Conservation (phyloP, 2,797 vertebrate genomes). For the Bovichtus variegatus region DNA sequence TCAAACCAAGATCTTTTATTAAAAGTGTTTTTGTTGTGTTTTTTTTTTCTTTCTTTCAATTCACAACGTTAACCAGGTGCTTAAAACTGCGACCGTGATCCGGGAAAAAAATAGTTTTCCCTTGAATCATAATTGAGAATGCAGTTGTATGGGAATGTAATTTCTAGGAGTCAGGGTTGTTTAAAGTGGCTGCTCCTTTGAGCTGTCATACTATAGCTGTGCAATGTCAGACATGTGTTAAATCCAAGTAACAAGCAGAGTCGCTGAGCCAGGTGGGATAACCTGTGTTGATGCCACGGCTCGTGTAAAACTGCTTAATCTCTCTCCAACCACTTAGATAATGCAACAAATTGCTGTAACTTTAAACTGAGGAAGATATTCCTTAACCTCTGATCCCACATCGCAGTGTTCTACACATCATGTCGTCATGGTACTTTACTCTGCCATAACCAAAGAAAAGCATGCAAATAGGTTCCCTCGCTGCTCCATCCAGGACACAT, state of each 20-base stretch:
- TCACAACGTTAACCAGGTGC: too few species aligned
- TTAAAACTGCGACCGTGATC: too few species aligned
- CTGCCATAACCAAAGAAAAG: slow-evolving; percentile 2
- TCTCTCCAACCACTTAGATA: neutral
- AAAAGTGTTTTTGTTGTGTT: too few species aligned
- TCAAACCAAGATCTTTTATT: too few species aligned
- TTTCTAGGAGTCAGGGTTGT: too few species aligned
- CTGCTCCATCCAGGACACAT: slow-evolving; percentile 13
- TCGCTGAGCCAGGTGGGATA: neutral
- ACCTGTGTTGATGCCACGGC: neutral
- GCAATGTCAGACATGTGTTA: too few species aligned
- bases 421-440: slow-evolving; percentile 7
- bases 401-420: neutral
- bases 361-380: slow-evolving; percentile 23
- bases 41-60: too few species aligned
- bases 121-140: too few species aligned
- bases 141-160: too few species aligned
- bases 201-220: too few species aligned
- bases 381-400: slow-evolving; percentile 7
- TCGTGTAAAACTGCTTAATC: neutral
- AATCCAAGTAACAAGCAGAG: neutral
- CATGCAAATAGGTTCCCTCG: neutral
- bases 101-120: too few species aligned
- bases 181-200: too few species aligned
- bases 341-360: neutral